Conservation (phyloP, 2,797 vertebrate species). For the Schizopygopsis malacanthus region DNA sequence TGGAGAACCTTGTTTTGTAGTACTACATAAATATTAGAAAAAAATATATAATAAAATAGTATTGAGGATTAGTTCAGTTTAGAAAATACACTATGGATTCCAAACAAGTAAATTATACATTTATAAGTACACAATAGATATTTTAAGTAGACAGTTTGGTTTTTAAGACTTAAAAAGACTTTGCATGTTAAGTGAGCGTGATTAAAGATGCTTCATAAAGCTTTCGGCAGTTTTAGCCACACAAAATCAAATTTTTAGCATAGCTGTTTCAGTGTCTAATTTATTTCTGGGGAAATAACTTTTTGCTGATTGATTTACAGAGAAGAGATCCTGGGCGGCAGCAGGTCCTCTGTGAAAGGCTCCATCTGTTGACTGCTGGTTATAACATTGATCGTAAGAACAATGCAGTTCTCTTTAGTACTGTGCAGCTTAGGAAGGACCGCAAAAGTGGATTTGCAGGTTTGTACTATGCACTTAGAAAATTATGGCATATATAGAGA, state of each 20-base stretch:
- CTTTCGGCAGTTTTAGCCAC: background rate
- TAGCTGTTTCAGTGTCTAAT: background rate
- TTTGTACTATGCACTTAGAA: background rate
- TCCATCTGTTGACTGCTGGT: constrained; percentile 33
- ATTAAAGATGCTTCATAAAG: background rate
- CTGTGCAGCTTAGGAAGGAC: background rate
- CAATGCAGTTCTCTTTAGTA: background rate
- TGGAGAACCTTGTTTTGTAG: no score
- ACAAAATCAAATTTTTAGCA: background rate
- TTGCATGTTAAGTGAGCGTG: background rate
- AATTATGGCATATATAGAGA: background rate
- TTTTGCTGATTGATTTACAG: constrained; percentile 21
- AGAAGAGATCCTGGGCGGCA: background rate
- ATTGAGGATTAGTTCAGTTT: no score
- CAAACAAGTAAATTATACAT: background rate
- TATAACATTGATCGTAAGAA: constrained; percentile 22
- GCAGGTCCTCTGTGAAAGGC: constrained; percentile 19
- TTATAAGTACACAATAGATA: background rate
- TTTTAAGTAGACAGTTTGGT: background rate
- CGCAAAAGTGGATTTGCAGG: background rate
- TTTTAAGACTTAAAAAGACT: background rate
- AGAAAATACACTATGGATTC: background rate
- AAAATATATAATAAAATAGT: no score
- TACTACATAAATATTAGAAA: no score
- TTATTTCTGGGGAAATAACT: background rate